Evolutionary conservation across 2,113 vertebrate genomes (phyloP).

Genomic region (Leptobrachium ailaonicum): DNA sequence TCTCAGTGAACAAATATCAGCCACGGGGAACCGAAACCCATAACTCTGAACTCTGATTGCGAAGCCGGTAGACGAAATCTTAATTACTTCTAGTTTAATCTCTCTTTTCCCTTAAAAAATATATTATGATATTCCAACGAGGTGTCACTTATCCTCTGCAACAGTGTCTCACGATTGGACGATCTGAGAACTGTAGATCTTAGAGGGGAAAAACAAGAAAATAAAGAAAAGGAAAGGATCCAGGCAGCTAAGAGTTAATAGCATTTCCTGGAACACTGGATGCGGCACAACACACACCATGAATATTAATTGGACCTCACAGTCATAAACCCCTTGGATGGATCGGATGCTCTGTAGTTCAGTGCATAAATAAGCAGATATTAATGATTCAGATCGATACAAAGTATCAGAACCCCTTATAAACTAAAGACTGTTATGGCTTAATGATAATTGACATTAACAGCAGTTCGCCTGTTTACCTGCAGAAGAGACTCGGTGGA

Average conservation of each 20-base stretch:
- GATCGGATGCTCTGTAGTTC: neutral
- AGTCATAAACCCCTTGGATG: neutral
- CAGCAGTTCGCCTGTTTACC: neutral
- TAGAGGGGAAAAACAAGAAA: neutral
- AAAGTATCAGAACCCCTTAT: neutral
- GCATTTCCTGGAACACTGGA: neutral
- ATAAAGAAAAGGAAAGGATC: neutral
- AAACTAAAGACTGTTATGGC: neutral
- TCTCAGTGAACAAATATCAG: conserved; percentile 22
- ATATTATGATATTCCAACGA: neutral
- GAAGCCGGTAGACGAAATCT: conserved; percentile 22
- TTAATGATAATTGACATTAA: neutral
- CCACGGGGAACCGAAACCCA: conserved; percentile 33
- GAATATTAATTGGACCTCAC: neutral
- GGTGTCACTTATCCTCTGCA: neutral
- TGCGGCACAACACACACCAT: neutral
- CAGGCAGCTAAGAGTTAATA: neutral
- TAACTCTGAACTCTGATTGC: conserved; percentile 38
- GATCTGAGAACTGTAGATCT: neutral
- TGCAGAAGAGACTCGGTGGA: neutral
- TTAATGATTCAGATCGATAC: neutral
- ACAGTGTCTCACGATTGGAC: neutral
- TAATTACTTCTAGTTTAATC: conserved; percentile 34
- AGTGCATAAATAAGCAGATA: neutral
- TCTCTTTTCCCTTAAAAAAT: neutral